These are phyloP conservation scores for Hoplostethus atlanticus DNA, from an alignment of 2,797 vertebrate genomes.

Conservation along the genomic window DNA sequence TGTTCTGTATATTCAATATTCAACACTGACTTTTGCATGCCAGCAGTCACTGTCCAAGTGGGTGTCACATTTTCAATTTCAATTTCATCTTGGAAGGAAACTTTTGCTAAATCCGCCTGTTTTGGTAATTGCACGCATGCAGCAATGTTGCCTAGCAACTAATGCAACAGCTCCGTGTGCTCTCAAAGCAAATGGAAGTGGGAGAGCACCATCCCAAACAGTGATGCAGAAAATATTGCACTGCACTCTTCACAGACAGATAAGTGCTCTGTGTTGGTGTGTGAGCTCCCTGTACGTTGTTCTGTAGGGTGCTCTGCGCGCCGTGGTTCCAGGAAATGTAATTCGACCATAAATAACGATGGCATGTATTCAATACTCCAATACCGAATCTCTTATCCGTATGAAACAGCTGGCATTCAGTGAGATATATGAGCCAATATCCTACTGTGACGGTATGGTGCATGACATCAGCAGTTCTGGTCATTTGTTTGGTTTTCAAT, in stretches of 20 bases:
- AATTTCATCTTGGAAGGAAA: conserved; percentile 18
- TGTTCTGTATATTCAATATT: no score
- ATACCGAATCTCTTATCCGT: conserved; percentile 11
- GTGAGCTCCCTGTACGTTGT: conserved; percentile 1
- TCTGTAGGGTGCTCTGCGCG: conserved; percentile 6
- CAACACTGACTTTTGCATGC: neutral
- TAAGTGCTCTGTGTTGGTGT: neutral
- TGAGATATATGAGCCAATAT: neutral
- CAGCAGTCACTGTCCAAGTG: neutral
- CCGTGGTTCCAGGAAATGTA: neutral
- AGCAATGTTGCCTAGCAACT: conserved; percentile 58
- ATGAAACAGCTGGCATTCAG: neutral
- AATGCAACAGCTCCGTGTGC: conserved; percentile 52
- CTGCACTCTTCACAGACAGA: neutral
- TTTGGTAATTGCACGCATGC: conserved; percentile 19
- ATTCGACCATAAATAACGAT: conserved; percentile 24
- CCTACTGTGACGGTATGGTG: no score
- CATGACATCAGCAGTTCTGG: neutral
- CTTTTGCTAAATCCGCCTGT: neutral
- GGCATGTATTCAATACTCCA: conserved; percentile 18
- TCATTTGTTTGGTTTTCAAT: neutral
- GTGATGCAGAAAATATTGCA: conserved; percentile 26
- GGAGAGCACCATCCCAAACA: conserved; percentile 17
- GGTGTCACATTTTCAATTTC: neutral
- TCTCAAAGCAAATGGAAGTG: conserved; percentile 44